These are phyloP conservation scores for Bombus vancouverensis DNA, from an alignment of 1,140 invertebrate species.

Conservation along the genomic window DNA sequence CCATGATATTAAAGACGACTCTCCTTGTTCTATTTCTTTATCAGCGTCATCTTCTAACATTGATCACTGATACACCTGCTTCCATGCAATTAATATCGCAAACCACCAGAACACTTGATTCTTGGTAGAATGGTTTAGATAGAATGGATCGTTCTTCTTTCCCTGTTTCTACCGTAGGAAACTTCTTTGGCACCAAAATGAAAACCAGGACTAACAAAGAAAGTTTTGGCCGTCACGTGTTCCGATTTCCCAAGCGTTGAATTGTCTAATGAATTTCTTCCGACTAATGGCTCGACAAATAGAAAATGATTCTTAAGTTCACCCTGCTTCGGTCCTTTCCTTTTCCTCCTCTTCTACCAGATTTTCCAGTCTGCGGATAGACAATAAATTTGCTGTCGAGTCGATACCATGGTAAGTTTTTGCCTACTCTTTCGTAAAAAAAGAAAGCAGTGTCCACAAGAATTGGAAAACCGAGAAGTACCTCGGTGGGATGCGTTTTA, in stretches of 20 bases:
- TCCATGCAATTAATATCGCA: neutral
- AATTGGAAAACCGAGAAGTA: neutral
- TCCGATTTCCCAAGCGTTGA: neutral
- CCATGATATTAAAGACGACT: constrained; percentile 13
- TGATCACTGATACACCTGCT: neutral
- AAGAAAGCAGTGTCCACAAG: too few relatives aligned
- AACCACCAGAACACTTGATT: neutral
- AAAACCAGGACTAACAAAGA: neutral
- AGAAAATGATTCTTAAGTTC: neutral
- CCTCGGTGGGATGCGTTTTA: neutral
- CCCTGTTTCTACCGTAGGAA: neutral
- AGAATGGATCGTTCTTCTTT: neutral
- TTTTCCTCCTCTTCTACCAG: neutral
- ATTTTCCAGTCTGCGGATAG: neutral
- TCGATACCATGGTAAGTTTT: neutral
- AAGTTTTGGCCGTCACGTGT: neutral
- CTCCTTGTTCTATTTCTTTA: too few relatives aligned
- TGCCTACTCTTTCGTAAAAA: too few relatives aligned
- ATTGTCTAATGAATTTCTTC: neutral
- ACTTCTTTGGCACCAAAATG: neutral
- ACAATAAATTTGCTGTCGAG: constrained; percentile 3
- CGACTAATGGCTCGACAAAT: neutral
- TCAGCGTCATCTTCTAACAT: neutral
- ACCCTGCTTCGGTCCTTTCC: too few relatives aligned
- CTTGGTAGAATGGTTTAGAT: neutral